phyloP scores from a whole-genome alignment of 2,888 invertebrate species.

The Patella depressa region DNA sequence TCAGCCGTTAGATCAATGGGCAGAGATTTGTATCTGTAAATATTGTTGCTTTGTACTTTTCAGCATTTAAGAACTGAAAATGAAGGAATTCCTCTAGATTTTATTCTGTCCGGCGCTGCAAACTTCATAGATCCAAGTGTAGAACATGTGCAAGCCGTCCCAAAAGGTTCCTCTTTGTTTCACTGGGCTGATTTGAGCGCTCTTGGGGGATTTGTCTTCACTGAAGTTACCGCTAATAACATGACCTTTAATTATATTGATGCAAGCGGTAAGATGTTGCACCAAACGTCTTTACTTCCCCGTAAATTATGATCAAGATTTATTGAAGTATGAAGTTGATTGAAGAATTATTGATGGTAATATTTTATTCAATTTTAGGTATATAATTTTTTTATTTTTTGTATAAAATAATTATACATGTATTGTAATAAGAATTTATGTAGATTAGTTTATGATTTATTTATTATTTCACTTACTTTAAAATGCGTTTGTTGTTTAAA shows the following conservation, averaged over 20 bases:
- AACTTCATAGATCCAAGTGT: conserved; percentile 69
- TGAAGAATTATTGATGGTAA: neutral
- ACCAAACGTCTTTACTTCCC: conserved; percentile 52
- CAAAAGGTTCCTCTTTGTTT: conserved; percentile 57
- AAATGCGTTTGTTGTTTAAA: too few relatives aligned
- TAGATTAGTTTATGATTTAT: too few relatives aligned
- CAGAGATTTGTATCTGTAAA: too few relatives aligned
- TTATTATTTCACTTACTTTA: too few relatives aligned
- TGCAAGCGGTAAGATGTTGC: conserved; percentile 51
- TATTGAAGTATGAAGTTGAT: neutral
- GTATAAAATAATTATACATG: too few relatives aligned
- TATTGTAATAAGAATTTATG: too few relatives aligned
- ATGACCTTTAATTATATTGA: conserved; percentile 63
- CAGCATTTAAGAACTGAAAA: conserved; percentile 59
- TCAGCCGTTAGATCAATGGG: too few relatives aligned
- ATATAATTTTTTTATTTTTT: neutral
- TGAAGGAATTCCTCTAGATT: conserved; percentile 61
- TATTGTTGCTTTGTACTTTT: conserved; percentile 23
- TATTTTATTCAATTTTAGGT: neutral
- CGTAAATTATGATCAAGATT: conserved; percentile 32
- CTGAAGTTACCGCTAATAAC: conserved; percentile 52
- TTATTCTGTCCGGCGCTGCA: conserved; percentile 72
- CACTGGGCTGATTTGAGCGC: conserved; percentile 67
- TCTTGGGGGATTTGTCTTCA: conserved; percentile 69
- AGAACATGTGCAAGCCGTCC: conserved; percentile 62